A percentile compares a stretch with the other conserved stretches of the same genome.
Evolutionary conservation across 64 coral and sea anemone species (phyloP).

Genomic region (Exaiptasia diaphana): DNA sequence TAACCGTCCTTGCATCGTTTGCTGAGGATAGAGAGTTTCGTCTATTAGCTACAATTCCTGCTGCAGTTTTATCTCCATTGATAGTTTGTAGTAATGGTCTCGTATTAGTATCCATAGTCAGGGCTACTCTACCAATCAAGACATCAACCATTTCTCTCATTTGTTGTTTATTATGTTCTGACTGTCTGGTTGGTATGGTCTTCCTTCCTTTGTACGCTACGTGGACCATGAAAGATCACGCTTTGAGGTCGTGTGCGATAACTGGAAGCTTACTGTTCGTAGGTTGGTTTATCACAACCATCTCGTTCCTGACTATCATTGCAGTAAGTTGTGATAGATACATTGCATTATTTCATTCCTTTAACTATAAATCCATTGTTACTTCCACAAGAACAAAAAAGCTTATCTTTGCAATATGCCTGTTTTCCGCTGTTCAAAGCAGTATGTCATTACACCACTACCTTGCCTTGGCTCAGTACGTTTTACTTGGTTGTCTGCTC

Average conservation of each 20-base stretch:
- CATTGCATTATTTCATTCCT: background rate
- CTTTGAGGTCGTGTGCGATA: background rate
- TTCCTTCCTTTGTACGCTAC: background rate
- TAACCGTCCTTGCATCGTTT: too few relatives aligned
- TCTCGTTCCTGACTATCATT: background rate
- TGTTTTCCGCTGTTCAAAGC: background rate
- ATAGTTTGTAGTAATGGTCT: background rate
- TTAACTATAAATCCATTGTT: background rate
- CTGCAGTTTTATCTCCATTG: background rate
- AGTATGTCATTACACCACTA: background rate
- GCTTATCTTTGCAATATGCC: background rate
- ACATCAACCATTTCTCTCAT: background rate
- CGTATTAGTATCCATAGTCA: background rate
- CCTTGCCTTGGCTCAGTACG: background rate
- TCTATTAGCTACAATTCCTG: background rate
- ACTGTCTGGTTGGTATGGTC: background rate
- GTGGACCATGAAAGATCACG: background rate
- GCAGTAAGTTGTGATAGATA: background rate
- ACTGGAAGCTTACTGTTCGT: background rate
- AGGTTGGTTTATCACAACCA: background rate
- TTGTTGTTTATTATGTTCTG: background rate
- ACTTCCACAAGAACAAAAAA: background rate
- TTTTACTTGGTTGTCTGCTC: background rate
- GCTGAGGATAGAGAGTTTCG: too few relatives aligned
- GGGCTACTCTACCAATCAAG: background rate